These are phyloP conservation scores for Lithophane ornitopus DNA, from an alignment of 2,888 invertebrate genomes.

Conservation along the genomic window DNA sequence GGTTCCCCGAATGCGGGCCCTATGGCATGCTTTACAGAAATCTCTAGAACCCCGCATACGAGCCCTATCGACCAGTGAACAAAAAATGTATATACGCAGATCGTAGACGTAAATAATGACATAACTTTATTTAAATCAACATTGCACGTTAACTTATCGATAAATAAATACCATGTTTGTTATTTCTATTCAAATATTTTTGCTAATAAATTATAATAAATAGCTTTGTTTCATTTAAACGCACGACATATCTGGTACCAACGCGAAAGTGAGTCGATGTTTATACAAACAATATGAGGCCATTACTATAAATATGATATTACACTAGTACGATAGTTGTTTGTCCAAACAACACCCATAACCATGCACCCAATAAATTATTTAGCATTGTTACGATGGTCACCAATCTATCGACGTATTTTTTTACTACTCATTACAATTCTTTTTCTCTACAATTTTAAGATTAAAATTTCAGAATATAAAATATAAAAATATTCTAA, in stretches of 20 bases:
- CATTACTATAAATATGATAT: background rate
- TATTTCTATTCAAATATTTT: background rate
- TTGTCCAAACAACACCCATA: background rate
- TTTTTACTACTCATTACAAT: too few species aligned
- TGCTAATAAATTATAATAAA: background rate
- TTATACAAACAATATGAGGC: constrained; percentile 13
- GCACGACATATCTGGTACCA: background rate
- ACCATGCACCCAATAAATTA: background rate
- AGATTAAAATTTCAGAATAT: too few species aligned
- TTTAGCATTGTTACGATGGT: background rate
- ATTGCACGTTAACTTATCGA: background rate
- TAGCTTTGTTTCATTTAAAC: background rate
- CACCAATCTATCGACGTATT: background rate
- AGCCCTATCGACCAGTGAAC: background rate
- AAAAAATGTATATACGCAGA: background rate
- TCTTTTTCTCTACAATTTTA: too few species aligned
- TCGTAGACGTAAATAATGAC: background rate
- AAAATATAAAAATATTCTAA: too few species aligned
- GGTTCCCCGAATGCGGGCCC: background rate
- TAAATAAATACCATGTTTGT: background rate
- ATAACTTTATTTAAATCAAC: too few species aligned
- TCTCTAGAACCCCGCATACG: background rate
- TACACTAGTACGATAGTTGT: background rate
- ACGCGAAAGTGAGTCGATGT: background rate
- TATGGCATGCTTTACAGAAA: background rate